phyloP scores from a whole-genome alignment of 2,888 invertebrate species.

The Perdita meconis region DNA sequence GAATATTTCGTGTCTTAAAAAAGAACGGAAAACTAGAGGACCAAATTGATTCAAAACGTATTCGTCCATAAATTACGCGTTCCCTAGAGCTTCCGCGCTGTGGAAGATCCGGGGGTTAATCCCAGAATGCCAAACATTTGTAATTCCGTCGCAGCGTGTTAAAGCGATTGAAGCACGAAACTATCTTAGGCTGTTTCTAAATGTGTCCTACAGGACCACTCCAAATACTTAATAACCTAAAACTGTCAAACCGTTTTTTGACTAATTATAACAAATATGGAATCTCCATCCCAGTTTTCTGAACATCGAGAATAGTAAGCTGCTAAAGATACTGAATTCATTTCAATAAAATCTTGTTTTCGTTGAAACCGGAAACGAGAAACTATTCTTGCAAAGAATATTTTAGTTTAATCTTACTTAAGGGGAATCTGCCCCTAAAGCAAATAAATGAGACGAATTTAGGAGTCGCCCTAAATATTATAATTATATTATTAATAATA shows the following conservation, averaged over 20 bases:
- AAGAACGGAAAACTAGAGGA: background rate
- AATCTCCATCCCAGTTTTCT: background rate
- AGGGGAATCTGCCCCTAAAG: background rate
- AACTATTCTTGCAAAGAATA: background rate
- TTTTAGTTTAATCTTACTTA: background rate
- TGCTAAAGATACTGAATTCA: too few relatives aligned
- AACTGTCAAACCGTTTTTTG: background rate
- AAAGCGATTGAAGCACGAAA: slow-evolving; percentile 17
- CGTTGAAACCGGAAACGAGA: background rate
- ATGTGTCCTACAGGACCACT: background rate
- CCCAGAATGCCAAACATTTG: slow-evolving; percentile 51
- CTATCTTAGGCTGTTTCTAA: slow-evolving; percentile 50
- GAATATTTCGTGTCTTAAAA: slow-evolving; percentile 8
- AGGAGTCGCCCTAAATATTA: too few relatives aligned
- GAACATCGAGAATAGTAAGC: background rate
- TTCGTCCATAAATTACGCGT: slow-evolving; percentile 16
- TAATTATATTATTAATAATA: too few relatives aligned
- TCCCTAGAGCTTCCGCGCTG: background rate
- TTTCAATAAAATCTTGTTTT: background rate
- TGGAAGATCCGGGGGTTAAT: slow-evolving; percentile 28
- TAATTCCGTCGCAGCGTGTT: slow-evolving; percentile 15
- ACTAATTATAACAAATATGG: slow-evolving; percentile 7
- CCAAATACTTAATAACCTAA: slow-evolving; percentile 1
- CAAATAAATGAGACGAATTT: slow-evolving; percentile 1
- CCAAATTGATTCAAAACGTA: slow-evolving; percentile 26